A percentile compares a stretch with the other conserved stretches of the same genome.
These are phyloP conservation scores for Apodemus sylvaticus DNA, from an alignment of 2,113 vertebrate genomes.

Conservation along the genomic window DNA sequence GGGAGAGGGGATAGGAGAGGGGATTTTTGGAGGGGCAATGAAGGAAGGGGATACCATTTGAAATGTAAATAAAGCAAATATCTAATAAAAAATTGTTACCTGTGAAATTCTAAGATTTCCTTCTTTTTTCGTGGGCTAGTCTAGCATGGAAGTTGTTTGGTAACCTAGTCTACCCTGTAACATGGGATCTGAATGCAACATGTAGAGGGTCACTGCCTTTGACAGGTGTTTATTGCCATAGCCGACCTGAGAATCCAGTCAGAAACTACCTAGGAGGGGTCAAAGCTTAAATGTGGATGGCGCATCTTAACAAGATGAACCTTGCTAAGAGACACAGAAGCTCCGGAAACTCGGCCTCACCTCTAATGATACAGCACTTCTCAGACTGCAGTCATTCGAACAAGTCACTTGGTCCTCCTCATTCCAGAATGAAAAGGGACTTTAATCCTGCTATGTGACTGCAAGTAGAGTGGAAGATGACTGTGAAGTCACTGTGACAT, in stretches of 20 bases:
- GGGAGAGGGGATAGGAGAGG: too few species aligned
- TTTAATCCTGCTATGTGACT: not conserved
- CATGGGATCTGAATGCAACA: not conserved
- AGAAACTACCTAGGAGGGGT: not conserved
- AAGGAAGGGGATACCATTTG: too few species aligned
- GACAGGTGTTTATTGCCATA: not conserved
- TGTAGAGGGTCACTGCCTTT: too few species aligned
- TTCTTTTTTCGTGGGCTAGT: not conserved
- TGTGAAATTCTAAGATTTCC: not conserved
- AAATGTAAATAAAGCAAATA: too few species aligned
- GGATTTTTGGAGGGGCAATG: too few species aligned
- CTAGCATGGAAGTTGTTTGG: not conserved
- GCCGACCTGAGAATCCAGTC: not conserved
- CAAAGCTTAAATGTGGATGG: not conserved
- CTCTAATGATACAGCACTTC: not conserved
- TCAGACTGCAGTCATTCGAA: slow-evolving; percentile 30
- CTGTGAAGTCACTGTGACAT: not conserved
- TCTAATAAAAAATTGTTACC: too few species aligned
- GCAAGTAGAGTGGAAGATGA: not conserved
- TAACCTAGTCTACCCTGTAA: not conserved
- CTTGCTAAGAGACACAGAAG: not conserved
- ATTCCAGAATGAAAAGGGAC: not conserved
- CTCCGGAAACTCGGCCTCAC: not conserved
- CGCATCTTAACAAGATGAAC: not conserved
- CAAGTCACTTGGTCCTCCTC: not conserved